These are phyloP conservation scores for Tuta absoluta DNA, from an alignment of 2,888 invertebrate species.

Conservation along the genomic window DNA sequence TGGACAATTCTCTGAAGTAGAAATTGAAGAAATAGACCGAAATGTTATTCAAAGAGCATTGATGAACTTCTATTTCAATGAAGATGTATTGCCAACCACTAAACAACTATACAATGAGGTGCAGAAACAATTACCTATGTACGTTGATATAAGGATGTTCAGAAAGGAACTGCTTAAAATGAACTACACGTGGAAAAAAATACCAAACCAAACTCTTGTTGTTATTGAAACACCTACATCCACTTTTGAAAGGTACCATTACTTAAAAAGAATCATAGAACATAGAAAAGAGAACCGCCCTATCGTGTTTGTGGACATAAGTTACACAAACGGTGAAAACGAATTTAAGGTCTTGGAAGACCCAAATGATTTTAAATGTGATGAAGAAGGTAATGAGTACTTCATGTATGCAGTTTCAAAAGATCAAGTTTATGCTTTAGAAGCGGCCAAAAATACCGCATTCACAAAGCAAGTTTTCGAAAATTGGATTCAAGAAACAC, in stretches of 20 bases:
- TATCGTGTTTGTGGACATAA: constrained; percentile 45
- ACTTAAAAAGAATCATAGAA: constrained; percentile 42
- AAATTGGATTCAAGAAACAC: constrained; percentile 1
- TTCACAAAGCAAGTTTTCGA: not conserved
- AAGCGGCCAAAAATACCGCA: not conserved
- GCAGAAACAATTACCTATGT: constrained; percentile 35
- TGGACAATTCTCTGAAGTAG: not conserved
- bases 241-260: constrained; percentile 47
- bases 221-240: constrained; percentile 50
- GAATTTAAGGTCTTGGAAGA: not conserved
- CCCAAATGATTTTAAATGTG: not conserved
- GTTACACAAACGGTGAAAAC: constrained; percentile 9
- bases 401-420: constrained; percentile 40
- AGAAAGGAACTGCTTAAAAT: constrained; percentile 45
- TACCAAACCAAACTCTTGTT: constrained; percentile 32
- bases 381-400: constrained; percentile 13
- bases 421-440: constrained; percentile 30
- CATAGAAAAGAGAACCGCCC: constrained; percentile 32
- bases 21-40: constrained; percentile 37
- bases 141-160: constrained; percentile 46
- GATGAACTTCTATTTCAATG: constrained; percentile 36
- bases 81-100: constrained; percentile 41
- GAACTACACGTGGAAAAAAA: constrained; percentile 48
- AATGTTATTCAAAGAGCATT: constrained; percentile 39
- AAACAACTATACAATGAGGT: constrained; percentile 40